Percentiles rank a stretch among this genome's conserved stretches.
Conservation (phyloP, 1,140 invertebrate species). For the Halictus rubicundus region DNA sequence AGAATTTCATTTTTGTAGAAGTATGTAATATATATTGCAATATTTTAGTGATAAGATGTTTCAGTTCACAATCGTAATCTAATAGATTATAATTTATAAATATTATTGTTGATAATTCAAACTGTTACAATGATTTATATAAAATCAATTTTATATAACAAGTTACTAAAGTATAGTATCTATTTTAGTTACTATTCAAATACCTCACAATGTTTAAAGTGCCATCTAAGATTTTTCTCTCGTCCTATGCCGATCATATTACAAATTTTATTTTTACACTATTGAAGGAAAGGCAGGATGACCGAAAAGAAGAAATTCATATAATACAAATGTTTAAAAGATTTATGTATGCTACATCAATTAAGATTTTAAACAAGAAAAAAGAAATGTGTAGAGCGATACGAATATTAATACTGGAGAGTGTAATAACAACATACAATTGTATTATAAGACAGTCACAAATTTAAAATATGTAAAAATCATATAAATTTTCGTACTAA, state of each 20-base stretch:
- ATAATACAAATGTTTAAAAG: constrained; percentile 26
- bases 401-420: neutral
- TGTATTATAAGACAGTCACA: constrained; percentile 22
- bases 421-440: constrained; percentile 13
- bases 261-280: constrained; percentile 46
- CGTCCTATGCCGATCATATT: constrained; percentile 40
- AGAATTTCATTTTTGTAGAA: constrained; percentile 11
- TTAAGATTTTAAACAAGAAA: constrained; percentile 28
- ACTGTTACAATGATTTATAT: neutral
- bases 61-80: neutral
- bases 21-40: constrained; percentile 15
- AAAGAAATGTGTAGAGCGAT: constrained; percentile 5
- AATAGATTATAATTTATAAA: constrained; percentile 7
- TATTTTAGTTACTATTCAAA: constrained; percentile 47
- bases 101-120: constrained; percentile 10
- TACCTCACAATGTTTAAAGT: constrained; percentile 49
- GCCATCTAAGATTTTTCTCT: constrained; percentile 46
- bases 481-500: constrained; percentile 30
- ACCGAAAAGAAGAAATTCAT: constrained; percentile 42
- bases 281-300: constrained; percentile 39
- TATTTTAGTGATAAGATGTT: neutral
- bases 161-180: constrained; percentile 38
- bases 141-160: constrained; percentile 9
- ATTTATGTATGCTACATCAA: constrained; percentile 31
- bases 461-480: constrained; percentile 16